A percentile compares a stretch with the other conserved stretches of the same genome.
phyloP scores from a whole-genome alignment of 2,797 vertebrate species.

The Acropternis orthonyx region DNA sequence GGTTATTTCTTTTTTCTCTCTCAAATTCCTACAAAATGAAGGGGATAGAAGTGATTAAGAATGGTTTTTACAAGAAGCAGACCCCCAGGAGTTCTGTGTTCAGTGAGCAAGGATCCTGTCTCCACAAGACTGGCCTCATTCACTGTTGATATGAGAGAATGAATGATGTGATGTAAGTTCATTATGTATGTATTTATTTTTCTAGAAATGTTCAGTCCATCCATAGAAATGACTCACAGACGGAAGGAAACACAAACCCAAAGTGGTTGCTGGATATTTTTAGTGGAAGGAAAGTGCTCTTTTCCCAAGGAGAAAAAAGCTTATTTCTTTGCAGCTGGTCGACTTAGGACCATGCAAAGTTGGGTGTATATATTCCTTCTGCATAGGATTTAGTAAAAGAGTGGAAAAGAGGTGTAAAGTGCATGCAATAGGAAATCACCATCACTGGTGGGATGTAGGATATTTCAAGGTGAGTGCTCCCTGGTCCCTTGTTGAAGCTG shows the following conservation, averaged over 20 bases:
- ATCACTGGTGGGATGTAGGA: background rate
- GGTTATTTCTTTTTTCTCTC: background rate
- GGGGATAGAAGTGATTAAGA: background rate
- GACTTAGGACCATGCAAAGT: background rate
- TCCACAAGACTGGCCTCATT: background rate
- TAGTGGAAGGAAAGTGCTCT: background rate
- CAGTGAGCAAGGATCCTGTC: background rate
- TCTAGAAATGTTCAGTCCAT: background rate
- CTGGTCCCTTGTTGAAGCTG: background rate
- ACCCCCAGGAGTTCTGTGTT: background rate
- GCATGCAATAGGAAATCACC: background rate
- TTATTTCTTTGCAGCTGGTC: background rate
- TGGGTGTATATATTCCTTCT: background rate
- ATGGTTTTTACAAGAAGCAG: background rate
- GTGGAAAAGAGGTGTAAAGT: background rate
- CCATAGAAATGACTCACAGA: background rate
- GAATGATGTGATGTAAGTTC: background rate
- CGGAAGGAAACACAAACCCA: background rate
- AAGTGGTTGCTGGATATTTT: background rate
- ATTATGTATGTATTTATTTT: background rate
- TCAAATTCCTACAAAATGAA: background rate
- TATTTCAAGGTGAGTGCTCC: slow-evolving; percentile 16
- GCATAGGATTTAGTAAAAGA: background rate
- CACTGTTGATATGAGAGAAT: background rate
- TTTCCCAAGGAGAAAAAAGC: background rate